These are phyloP conservation scores for Phaethornis superciliosus DNA, from an alignment of 2,113 vertebrate species.

Conservation along the genomic window DNA sequence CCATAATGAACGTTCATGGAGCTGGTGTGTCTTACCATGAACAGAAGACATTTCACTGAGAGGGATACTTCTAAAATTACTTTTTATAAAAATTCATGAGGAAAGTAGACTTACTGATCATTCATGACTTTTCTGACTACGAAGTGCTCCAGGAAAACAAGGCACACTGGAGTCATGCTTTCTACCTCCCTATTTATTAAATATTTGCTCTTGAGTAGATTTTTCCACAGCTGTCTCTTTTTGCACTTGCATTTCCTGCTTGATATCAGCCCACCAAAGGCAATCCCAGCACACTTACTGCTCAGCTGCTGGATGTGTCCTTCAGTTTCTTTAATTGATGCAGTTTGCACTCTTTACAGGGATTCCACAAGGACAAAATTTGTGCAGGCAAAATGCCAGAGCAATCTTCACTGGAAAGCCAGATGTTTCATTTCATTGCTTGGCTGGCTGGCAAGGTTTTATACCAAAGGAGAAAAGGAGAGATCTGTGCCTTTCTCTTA, in stretches of 20 bases:
- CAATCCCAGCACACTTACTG: constrained; percentile 6
- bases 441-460: not conserved
- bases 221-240: constrained; percentile 53
- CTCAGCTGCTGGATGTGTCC: constrained; percentile 45
- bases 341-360: constrained; percentile 46
- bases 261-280: not conserved
- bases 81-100: not conserved
- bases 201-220: constrained; percentile 44
- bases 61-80: not conserved
- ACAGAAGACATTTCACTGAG: not conserved
- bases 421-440: constrained; percentile 17
- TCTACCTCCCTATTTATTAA: not conserved
- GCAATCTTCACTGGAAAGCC: constrained; percentile 15
- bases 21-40: not conserved
- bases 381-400: constrained; percentile 40
- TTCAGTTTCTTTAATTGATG: constrained; percentile 68
- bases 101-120: not conserved
- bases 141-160: constrained; percentile 1
- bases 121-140: not conserved
- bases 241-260: constrained; percentile 31
- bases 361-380: constrained; percentile 47
- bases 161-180: not conserved
- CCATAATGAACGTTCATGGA: not conserved
- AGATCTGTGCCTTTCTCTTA: not conserved
- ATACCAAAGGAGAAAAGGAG: not conserved